phyloP scores from a whole-genome alignment of 2,888 invertebrate genomes.

The Argyresthia goedartella region DNA sequence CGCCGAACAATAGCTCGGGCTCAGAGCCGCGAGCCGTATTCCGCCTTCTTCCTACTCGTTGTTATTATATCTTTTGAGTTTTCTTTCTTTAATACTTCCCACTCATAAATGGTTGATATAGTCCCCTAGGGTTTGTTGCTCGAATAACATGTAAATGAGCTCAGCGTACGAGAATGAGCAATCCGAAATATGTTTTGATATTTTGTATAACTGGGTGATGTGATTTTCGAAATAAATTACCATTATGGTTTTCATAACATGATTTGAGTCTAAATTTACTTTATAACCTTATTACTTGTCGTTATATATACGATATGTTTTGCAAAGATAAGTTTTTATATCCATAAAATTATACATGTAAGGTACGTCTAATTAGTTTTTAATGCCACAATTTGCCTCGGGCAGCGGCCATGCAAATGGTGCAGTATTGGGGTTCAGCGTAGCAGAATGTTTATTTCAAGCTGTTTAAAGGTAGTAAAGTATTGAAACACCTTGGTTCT shows the following conservation, averaged over 20 bases:
- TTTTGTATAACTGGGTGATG: background rate
- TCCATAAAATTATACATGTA: background rate
- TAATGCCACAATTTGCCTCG: background rate
- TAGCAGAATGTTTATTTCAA: background rate
- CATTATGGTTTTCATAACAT: no score
- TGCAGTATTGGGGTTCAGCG: background rate
- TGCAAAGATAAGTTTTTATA: background rate
- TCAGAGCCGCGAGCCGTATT: conserved; percentile 63
- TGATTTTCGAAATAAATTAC: background rate
- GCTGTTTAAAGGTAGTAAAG: background rate
- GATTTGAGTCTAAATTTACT: no score
- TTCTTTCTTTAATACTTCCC: conserved; percentile 68
- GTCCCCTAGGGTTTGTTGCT: conserved; percentile 63
- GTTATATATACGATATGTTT: background rate
- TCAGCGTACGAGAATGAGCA: conserved; percentile 39
- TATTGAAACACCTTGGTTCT: background rate
- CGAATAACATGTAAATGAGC: conserved; percentile 70
- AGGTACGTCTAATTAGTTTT: background rate
- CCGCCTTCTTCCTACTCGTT: conserved; percentile 56
- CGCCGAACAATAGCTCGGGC: conserved; percentile 55
- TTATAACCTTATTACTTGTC: background rate
- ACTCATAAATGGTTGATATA: conserved; percentile 68
- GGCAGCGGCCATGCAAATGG: background rate
- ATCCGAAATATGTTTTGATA: conserved; percentile 2
- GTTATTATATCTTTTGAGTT: conserved; percentile 64